Evolutionary conservation across 2,888 invertebrate genomes (phyloP).

Genomic region (Eurytoma californica): DNA sequence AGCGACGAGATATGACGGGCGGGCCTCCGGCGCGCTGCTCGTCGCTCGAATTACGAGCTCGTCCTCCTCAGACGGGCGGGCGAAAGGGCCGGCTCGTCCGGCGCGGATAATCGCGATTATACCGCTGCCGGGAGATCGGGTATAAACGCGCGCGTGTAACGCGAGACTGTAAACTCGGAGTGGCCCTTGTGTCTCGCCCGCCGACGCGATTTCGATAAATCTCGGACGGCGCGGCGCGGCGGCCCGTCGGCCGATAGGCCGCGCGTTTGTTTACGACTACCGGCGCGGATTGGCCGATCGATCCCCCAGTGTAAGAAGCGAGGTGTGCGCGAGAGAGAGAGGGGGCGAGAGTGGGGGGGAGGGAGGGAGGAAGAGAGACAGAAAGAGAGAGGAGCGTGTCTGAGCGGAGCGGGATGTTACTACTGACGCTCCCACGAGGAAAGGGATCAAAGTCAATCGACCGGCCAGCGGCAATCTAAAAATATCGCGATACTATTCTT

Average conservation of each 20-base stretch:
- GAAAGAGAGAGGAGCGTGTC: constrained; percentile 10
- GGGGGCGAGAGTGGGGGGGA: too few species aligned
- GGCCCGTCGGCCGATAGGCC: neutral
- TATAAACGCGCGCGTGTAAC: neutral
- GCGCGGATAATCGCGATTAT: neutral
- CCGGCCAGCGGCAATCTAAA: too few species aligned
- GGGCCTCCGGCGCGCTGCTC: too few species aligned
- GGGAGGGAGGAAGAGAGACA: neutral
- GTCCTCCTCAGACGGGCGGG: too few species aligned
- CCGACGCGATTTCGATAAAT: constrained; percentile 26
- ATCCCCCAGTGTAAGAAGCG: constrained; percentile 1
- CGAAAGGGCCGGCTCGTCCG: neutral
- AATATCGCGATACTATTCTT: too few species aligned
- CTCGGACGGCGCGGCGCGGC: neutral
- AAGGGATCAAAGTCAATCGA: neutral
- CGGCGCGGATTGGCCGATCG: constrained; percentile 3
- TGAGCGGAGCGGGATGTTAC: neutral
- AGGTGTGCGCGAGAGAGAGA: neutral
- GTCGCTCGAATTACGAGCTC: too few species aligned
- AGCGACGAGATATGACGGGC: neutral
- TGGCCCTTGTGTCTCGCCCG: neutral
- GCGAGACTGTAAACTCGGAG: constrained; percentile 1
- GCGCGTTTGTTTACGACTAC: constrained; percentile 33
- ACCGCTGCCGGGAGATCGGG: neutral
- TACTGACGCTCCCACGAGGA: constrained; percentile 2